Base-by-base conservation (phyloP, 2,888 invertebrate species). In the Chirona hameri region DNA sequence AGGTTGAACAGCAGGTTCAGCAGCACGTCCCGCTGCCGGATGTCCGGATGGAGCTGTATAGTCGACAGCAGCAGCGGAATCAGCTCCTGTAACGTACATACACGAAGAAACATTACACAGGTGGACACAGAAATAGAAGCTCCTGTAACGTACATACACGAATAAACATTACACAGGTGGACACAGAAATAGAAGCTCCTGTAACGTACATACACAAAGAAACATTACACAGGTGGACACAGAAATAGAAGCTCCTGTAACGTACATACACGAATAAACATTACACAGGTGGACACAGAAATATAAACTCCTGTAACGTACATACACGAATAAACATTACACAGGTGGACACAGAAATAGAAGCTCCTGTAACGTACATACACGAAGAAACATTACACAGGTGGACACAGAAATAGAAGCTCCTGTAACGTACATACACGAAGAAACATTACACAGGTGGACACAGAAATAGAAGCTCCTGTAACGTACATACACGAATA, bases 1-100 rank as follows among this genome's bases (percentile, higher is more conserved):
- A 93, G 88, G 88, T 92, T 93, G 86, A 93, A 93, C 72, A 93
- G 88, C 82, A 92, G 90, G 85, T 92, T 91, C 12, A 93, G 87
- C 55, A 93, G 88, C 84, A 90, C 90, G 86, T 93, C 93, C 82
- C 93, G 88, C 85, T 91, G 90, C 18, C 88, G 87, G 15, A 90
- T 87, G 85, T 91, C 90, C 1, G 90, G 88, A 86, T 93, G 92
- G 31, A 93, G 88, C 84, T 90, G 90, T 52, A 92, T 90, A 18
- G 92, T 90, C 85, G 90, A 90, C 52, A 93, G 88, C 76, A 93
- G 88, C 81, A 93, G 88, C 9, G 93, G 92, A 86, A 93, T 91
- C 79, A 91, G 89, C 87, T 93, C 93, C 89, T 90, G 85, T 21
- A 52, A 18, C 52, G 10, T 12, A 84, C 39, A 39, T 39, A 39